Base-by-base conservation (phyloP, 23 tunicate species). In the Trididemnum nubilum region DNA sequence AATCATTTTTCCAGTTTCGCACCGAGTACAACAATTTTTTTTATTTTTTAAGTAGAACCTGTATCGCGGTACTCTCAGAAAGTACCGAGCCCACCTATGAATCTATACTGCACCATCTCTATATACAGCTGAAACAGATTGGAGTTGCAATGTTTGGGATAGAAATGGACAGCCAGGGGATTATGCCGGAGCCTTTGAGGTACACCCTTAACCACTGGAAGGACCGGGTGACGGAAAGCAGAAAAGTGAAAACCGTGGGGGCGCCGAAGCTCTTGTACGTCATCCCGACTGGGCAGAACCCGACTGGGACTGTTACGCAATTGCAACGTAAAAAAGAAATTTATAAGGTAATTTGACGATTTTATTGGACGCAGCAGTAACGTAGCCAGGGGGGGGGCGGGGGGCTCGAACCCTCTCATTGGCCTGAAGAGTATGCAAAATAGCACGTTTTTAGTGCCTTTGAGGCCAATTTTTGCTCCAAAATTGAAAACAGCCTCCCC, bases 251-350 rank as follows among this genome's bases (percentile, higher is more conserved):
- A 37, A 52, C 34, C 39, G 38, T 49, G 1, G 64, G 65, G 15
- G 40, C 77, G 5, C 87, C 86, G 0, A 88, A 88, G 76, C 78
- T 80, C 0, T 26, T 90, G 22, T 84, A 78, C 76, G 85, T 86
- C 0, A 76, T 90, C n/a, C 85, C 96, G 49, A 85, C 75, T 19
- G 89, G 90, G 22, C 94, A 84, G 26, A 90, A 90, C 71, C 96
- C 96, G 4, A 90, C 96, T 29, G 96, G 96, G 21, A 70, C 85
- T 24, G 36, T 79, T 2, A 35, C 49, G 9, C 59, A 81, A 23
- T 5, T 80, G 34, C 71, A 80, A 63, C 51, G 96, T 34, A 85
- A 85, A 34, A 78, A 73, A 64, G 85, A 81, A 73, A 87, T 87
- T 24, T 87, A 87, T 35, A 49, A 73, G 67, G 90, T 86, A 32